Base-by-base conservation (phyloP, 2,113 vertebrate species). In the Hippocampus guttulatus region DNA sequence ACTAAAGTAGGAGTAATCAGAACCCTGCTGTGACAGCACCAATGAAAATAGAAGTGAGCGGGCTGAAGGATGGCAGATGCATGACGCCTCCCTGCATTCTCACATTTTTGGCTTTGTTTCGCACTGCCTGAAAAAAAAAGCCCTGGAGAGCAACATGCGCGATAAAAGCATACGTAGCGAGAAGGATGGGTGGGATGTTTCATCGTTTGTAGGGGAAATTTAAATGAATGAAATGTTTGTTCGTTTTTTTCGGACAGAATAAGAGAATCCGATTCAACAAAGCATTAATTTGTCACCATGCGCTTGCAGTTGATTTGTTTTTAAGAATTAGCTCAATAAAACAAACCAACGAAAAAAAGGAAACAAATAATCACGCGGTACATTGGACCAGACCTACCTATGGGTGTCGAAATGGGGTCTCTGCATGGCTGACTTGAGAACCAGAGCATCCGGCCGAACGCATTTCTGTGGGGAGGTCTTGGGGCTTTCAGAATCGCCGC, bases 401-500 rank as follows among this genome's bases (percentile, higher is more conserved):
- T 94, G 95, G 82, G 93, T 90, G 81, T 97, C 95, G 85, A 93
- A 93, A 30, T 95, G 94, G 3, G 95, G 92, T 91, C 96, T 92
- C 78, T 94, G 94, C 76, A 93, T 93, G 77, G 94, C 86, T 82
- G 97, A 94, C 91, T 95, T 95, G 81, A 98, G 92, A 71, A 91
- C 90, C 69, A 98, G 92, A 0, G 96, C 94, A 73, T 98, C 96
- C 0, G 96, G 92, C 58, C 94, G 93, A 79, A 95, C 76, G 0
- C 93, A 82, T 80, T 92, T 91, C 78, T 93, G 95, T 65, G 97
- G 97, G 1, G 96, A 96, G 12, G 91, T 95, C 87, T 96, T 98
- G 47, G 95, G 95, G 86, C 96, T 90, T 85, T 99, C 97, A 0
- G 97, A 99, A 79, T 98, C 97, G 21, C 94, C 96, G 7, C 96